Conservation (phyloP, 2,113 vertebrate species). For the Microtus ochrogaster region DNA sequence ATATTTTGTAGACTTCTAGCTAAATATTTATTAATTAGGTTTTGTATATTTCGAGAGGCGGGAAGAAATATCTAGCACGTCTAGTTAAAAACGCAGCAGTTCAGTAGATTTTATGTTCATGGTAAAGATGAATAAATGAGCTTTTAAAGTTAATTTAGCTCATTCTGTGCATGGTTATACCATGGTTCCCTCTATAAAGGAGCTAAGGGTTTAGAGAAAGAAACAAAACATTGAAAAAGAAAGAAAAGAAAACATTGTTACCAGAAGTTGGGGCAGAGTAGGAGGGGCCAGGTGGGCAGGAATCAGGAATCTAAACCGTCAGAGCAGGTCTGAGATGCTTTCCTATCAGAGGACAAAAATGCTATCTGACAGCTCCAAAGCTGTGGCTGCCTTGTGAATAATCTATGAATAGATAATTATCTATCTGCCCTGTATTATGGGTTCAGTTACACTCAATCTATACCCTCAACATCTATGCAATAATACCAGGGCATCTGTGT, state of each 20-base stretch:
- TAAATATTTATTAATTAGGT: background rate
- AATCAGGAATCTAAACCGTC: background rate
- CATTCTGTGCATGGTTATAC: background rate
- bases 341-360: too few species aligned
- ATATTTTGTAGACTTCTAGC: background rate
- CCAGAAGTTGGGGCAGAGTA: background rate
- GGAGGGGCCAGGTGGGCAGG: fast-evolving
- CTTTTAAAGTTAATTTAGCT: background rate
- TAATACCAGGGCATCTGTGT: fast-evolving
- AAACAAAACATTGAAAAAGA: background rate
- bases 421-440: background rate
- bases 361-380: background rate
- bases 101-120: fast-evolving
- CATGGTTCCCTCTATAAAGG: background rate
- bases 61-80: background rate
- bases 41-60: background rate
- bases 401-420: background rate
- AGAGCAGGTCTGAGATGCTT: background rate
- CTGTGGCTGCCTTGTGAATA: background rate
- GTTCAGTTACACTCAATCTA: background rate
- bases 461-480: background rate
- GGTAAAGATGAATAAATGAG: background rate
- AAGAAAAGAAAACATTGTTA: background rate
- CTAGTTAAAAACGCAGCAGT: background rate
- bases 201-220: background rate